Evolutionary conservation across 2,113 vertebrate genomes (phyloP), one percentile per base, ranked within the genome.

Genomic region (Anoura caudifer): DNA sequence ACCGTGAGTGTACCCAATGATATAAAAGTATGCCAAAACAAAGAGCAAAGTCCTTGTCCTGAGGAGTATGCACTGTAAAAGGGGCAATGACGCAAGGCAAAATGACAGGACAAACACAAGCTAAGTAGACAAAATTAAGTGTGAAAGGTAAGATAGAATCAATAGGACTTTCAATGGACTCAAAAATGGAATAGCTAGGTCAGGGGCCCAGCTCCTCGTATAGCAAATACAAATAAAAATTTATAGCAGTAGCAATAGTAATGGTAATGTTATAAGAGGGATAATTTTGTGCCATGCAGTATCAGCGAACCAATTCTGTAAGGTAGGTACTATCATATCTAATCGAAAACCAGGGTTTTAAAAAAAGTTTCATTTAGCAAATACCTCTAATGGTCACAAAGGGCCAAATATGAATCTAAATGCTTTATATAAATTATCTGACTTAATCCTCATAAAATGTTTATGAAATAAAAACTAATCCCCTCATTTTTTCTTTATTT

Each of bases 1-100:
- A 69, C 73, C 19, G 0, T 2, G 91, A 84, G 38, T 80, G 77
- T 91, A 91, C 77, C 73, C 38, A 24, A 7, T 31, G 85, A 89
- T 89, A 83, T 87, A 83, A 84, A 89, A 94, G 89, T 76, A 91
- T 75, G 92, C 95, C 96, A 96, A 96, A 96, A 84, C 95, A 96
- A 96, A 96, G 73, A 84, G 56, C 63, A 94, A 97, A 97, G 95
- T 95, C 82, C 91, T 63, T 70, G 54, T 81, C 82, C 73, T 19
- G 90, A 97, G 67, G 36, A 89, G 79, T 54, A 89, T 56, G 77
- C 20, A 0, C 9, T 19, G 73, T 69, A 83, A 91, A 96, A 96
- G 61, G 47, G 9, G 11, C 1, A 96, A 89, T 96, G 96, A 95
- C 28, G 28, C 85, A 95, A 85, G 80, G 38, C 61, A 28, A 88